Evolutionary conservation across 2,888 invertebrate species (phyloP).

Genomic region (Altica lythri): DNA sequence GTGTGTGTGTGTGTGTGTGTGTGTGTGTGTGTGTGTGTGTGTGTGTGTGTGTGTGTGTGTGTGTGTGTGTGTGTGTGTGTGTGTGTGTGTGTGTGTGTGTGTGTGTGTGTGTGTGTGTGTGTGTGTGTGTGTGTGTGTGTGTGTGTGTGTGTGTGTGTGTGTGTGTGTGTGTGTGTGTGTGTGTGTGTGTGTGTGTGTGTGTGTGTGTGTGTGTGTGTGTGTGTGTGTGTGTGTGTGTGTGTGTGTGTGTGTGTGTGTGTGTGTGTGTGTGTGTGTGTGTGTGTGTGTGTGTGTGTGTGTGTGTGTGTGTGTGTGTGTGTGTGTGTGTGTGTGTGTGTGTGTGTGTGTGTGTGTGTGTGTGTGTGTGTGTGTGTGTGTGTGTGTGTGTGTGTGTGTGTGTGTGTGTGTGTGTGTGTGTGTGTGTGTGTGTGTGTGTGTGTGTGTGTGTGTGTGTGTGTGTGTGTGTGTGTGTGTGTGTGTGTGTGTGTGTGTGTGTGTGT

Average conservation of each 20-base stretch:
- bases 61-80: not conserved
- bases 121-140: not conserved
- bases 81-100: not conserved
- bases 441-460: not conserved
- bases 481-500: not conserved
- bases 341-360: not conserved
- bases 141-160: not conserved
- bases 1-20: not conserved
- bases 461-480: not conserved
- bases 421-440: not conserved
- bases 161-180: not conserved
- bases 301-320: not conserved
- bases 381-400: not conserved
- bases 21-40: not conserved
- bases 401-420: not conserved
- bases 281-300: not conserved
- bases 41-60: not conserved
- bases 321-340: not conserved
- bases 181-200: not conserved
- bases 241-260: not conserved
- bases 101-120: not conserved
- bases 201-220: not conserved
- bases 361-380: not conserved
- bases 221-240: not conserved
- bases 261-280: not conserved